Evolutionary conservation across 2,888 invertebrate species (phyloP).

Genomic region (Nemotelus pantherinus): DNA sequence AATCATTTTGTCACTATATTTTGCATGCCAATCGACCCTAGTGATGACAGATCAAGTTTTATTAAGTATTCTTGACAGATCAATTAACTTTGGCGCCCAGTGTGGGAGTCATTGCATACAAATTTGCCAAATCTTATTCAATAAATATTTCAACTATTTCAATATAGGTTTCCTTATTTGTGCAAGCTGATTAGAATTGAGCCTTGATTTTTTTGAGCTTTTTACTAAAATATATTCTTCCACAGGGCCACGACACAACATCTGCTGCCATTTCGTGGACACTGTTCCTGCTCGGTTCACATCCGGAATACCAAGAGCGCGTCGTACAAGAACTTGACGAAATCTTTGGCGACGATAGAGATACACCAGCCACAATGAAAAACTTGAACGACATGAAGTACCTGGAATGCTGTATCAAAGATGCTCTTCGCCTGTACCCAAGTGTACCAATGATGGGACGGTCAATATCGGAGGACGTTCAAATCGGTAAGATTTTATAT

Average conservation of each 20-base stretch:
- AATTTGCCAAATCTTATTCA: no score
- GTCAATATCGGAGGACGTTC: constrained; percentile 67
- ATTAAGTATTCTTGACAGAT: neutral
- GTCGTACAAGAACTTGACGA: constrained; percentile 66
- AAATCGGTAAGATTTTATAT: constrained; percentile 66
- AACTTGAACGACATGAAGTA: constrained; percentile 74
- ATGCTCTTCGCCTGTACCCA: constrained; percentile 73
- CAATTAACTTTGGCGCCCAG: no score
- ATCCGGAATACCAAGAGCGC: constrained; percentile 63
- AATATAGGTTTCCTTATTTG: no score
- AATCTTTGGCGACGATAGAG: constrained; percentile 65
- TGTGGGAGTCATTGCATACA: no score
- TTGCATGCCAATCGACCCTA: neutral
- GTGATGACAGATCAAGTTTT: neutral
- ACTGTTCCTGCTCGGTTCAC: constrained; percentile 61
- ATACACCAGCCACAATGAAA: constrained; percentile 67
- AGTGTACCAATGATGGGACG: constrained; percentile 75
- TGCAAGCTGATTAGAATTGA: no score
- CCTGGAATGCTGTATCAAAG: constrained; percentile 76
- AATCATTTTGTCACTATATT: no score
- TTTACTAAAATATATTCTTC: no score
- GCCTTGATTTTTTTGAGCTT: no score
- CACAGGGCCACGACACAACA: constrained; percentile 62
- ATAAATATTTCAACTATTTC: no score
- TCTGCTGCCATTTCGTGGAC: constrained; percentile 65